Percentiles rank a stretch among this genome's conserved stretches.
Evolutionary conservation across 2,113 vertebrate genomes (phyloP).

Genomic region (Aleadryas rufinucha): DNA sequence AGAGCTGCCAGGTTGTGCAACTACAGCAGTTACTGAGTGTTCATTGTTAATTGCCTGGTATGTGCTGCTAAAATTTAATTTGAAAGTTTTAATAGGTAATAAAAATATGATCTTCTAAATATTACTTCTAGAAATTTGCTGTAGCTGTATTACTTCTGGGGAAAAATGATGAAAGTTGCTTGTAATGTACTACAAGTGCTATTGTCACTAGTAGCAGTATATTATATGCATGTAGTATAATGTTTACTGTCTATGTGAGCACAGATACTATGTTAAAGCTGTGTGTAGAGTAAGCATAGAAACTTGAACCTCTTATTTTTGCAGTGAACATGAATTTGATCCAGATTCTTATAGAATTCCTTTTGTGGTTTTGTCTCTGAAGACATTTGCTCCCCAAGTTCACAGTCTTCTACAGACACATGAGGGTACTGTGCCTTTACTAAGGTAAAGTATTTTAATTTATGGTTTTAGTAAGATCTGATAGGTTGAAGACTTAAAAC

Average conservation of each 20-base stretch:
- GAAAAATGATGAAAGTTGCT: background rate
- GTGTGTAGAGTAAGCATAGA: background rate
- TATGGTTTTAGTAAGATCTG: background rate
- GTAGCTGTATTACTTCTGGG: background rate
- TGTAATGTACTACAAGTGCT: background rate
- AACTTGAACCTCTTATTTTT: background rate
- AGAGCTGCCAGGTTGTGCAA: background rate
- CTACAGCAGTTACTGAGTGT: background rate
- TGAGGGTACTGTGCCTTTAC: conserved; percentile 90
- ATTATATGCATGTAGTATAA: accelerated
- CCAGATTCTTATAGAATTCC: conserved; percentile 92
- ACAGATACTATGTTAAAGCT: background rate
- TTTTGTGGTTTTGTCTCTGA: conserved; percentile 89
- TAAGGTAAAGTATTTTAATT: conserved; percentile 78
- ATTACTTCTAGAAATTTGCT: background rate
- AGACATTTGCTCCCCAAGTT: conserved; percentile 88
- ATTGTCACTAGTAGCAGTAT: background rate
- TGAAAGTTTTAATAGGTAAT: background rate
- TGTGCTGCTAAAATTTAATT: background rate
- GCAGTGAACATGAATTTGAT: conserved; percentile 93
- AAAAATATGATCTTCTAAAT: background rate
- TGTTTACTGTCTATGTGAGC: background rate
- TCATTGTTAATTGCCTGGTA: background rate
- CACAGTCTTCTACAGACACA: conserved; percentile 93
- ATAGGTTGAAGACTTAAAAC: background rate